Evolutionary conservation across 2,113 vertebrate species (phyloP).

Genomic region (Pycnonotus jocosus): DNA sequence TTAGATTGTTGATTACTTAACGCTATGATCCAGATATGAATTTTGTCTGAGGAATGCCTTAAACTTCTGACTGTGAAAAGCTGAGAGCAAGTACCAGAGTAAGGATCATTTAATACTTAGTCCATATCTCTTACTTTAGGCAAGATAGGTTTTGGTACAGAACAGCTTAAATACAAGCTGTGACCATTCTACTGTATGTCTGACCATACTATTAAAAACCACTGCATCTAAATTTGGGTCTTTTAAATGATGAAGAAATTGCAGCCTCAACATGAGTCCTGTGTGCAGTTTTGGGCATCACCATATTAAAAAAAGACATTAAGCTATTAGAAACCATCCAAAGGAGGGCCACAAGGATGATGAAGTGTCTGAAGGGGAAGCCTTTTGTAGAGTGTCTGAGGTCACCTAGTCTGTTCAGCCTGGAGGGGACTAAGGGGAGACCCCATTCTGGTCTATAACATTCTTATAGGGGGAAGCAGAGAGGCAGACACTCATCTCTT

Average conservation of each 20-base stretch:
- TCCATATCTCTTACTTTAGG: background rate
- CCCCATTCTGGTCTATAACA: background rate
- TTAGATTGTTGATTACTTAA: background rate
- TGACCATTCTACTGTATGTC: background rate
- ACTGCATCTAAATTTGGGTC: background rate
- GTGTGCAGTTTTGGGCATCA: background rate
- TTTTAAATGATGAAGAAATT: background rate
- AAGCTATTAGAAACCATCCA: background rate
- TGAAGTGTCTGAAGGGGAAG: background rate
- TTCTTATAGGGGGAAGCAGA: background rate
- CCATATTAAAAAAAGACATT: background rate
- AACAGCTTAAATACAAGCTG: background rate
- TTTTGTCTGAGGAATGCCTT: conserved; percentile 14
- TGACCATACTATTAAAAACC: background rate
- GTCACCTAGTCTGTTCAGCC: background rate
- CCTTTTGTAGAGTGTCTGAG: background rate
- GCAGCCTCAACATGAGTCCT: background rate
- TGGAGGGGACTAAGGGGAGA: background rate
- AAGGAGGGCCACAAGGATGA: background rate
- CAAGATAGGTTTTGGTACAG: background rate
- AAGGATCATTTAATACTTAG: background rate
- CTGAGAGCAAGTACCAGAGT: background rate
- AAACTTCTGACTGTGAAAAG: conserved; percentile 21
- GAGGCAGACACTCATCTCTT: background rate
- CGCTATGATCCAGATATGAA: background rate